Conservation (phyloP, 2,888 invertebrate species). For the Drosophila parthenogenetica region DNA sequence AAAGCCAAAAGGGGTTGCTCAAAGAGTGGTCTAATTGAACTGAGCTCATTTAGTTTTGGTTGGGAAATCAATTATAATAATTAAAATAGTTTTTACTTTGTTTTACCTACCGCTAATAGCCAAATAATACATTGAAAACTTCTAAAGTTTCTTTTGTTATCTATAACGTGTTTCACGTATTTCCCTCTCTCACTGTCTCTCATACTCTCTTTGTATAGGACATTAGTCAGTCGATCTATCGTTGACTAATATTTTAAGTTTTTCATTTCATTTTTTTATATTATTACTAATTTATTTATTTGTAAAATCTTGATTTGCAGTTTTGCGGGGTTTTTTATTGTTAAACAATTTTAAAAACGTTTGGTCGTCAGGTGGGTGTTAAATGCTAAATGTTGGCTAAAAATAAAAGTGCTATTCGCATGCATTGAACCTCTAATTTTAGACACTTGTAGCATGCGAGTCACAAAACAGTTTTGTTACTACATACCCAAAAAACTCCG, state of each 20-base stretch:
- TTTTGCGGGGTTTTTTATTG: constrained; percentile 7
- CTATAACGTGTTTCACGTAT: neutral
- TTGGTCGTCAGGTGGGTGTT: constrained; percentile 51
- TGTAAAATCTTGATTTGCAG: constrained; percentile 18
- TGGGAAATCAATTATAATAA: constrained; percentile 12
- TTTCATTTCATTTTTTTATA: constrained; percentile 9
- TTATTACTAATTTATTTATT: constrained; percentile 28
- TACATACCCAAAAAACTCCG: constrained; percentile 60
- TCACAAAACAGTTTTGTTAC: constrained; percentile 3
- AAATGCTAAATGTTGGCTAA: constrained; percentile 54
- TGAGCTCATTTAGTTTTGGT: constrained; percentile 22
- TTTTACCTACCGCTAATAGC: neutral
- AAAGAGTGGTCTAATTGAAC: constrained; percentile 35
- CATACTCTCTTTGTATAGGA: constrained; percentile 8
- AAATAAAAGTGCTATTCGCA: constrained; percentile 45
- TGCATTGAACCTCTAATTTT: constrained; percentile 59
- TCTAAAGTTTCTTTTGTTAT: constrained; percentile 1
- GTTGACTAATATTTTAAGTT: neutral
- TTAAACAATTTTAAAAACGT: constrained; percentile 8
- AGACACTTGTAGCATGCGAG: constrained; percentile 57
- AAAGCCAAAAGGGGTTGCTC: constrained; percentile 22
- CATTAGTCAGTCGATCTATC: constrained; percentile 10
- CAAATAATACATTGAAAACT: neutral
- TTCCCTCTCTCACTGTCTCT: constrained; percentile 2
- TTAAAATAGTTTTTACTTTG: neutral